These are phyloP conservation scores for Hoplostethus atlanticus DNA, from an alignment of 2,797 vertebrate species.

Conservation along the genomic window DNA sequence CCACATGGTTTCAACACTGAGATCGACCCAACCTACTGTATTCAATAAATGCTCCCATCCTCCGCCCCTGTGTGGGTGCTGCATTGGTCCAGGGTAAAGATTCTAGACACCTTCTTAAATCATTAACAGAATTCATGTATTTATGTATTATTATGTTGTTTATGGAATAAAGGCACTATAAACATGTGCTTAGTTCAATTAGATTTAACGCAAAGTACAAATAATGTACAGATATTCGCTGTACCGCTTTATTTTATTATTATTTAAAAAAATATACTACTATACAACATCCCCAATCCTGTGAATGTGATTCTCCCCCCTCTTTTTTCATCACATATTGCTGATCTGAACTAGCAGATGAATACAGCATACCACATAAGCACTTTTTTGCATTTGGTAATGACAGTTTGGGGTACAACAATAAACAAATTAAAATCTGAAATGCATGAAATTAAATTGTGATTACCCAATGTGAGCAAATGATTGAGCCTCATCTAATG, in stretches of 20 bases:
- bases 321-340: constrained; percentile 38
- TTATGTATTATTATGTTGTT: not conserved
- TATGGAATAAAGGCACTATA: not conserved
- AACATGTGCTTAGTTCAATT: not conserved
- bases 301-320: not conserved
- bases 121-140: constrained; percentile 10
- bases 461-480: constrained; percentile 74
- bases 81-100: constrained; percentile 48
- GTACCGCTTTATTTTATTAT: no score
- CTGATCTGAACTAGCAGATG: constrained; percentile 58
- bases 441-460: constrained; percentile 80
- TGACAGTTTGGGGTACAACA: constrained; percentile 73
- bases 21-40: constrained; percentile 8
- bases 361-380: constrained; percentile 54
- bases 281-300: not conserved
- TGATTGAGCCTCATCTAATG: constrained; percentile 78
- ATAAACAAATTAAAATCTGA: constrained; percentile 80
- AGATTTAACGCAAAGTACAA: not conserved
- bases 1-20: constrained; percentile 44
- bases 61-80: constrained; percentile 24
- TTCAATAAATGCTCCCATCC: constrained; percentile 45
- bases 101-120: constrained; percentile 18
- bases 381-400: constrained; percentile 53
- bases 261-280: no score
- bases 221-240: not conserved